These are phyloP conservation scores for Venusia cambrica DNA, from an alignment of 2,888 invertebrate species.

Conservation along the genomic window DNA sequence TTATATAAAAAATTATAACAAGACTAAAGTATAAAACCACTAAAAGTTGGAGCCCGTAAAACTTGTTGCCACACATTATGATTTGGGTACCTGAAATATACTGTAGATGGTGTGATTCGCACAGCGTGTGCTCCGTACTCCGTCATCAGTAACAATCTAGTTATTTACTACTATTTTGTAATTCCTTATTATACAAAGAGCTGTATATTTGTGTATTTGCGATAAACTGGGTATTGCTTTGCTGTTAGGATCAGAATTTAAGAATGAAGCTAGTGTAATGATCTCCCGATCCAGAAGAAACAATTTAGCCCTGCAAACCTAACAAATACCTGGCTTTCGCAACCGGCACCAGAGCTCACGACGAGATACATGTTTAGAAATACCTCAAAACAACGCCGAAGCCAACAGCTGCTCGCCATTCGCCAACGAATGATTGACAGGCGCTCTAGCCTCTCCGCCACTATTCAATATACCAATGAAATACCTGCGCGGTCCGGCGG, in stretches of 20 bases:
- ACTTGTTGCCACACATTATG: conserved; percentile 57
- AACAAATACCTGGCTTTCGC: conserved; percentile 72
- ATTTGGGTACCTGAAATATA: conserved; percentile 75
- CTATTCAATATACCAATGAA: conserved; percentile 78
- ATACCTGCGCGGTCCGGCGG: conserved; percentile 79
- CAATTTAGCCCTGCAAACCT: conserved; percentile 41
- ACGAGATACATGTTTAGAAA: conserved; percentile 56
- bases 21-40: conserved; percentile 1
- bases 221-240: no score
- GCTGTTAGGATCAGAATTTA: no score
- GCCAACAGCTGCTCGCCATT: conserved; percentile 51
- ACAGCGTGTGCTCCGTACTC: conserved; percentile 48
- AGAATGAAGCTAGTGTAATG: conserved; percentile 3
- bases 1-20: conserved; percentile 23
- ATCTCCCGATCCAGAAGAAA: conserved; percentile 3
- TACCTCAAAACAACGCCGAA: conserved; percentile 71
- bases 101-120: conserved; percentile 68
- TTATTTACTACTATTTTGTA: conserved; percentile 3
- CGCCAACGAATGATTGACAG: conserved; percentile 32
- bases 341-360: conserved; percentile 52
- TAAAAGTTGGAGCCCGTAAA: conserved; percentile 17
- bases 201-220: no score
- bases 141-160: conserved; percentile 28
- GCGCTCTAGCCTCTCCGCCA: conserved; percentile 46
- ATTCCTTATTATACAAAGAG: no score